Evolutionary conservation across 2,888 invertebrate genomes (phyloP), one percentile per base, ranked within the genome.

Genomic region (Synanthedon myopaeformis): DNA sequence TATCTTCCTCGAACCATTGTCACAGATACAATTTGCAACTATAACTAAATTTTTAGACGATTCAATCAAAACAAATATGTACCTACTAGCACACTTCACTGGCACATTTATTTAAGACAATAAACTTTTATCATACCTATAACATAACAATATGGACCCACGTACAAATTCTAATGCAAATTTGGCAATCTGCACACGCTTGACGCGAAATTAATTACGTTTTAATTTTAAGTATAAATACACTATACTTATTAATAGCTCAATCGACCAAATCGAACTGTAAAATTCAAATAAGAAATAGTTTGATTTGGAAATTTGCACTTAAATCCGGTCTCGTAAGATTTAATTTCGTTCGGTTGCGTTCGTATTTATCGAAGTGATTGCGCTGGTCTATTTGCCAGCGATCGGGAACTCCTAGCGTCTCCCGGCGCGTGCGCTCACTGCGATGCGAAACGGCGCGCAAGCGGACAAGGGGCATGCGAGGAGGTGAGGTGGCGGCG

Each of bases 1-100:
- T 79, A 85, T 73, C 87, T 79, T 59, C 86, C 87, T 52, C 87
- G 87, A 62, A 82, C 87, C 86, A 87, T 87, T 68, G 70, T 80
- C 61, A 68, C 66, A 61, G 65, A 64, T 61, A 45, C n/a, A 45
- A 45, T 42, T 28, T 28, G 28, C 28, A 28, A 28, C 8, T 28
- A 8, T 6, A 28, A 28, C 28, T 28, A 28, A 28, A 28, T 28
- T 28, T 2, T 35, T 10, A 35, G 35, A 35, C 35, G 35, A 35
- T 13, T 17, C n/a, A 1, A 12, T 12, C 19, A 12, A 35, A 17
- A 35, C 51, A 17, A 28, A 41, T n/a, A n/a, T n/a, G n/a, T n/a
- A n/a, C n/a, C n/a, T n/a, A 50, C 51, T 51, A 12, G 28, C 51
- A 48, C 75, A 73, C 71, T 66, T 66, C 74, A 75, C 74, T 73